phyloP scores from a whole-genome alignment of 1,140 invertebrate species.

The Drosophila persimilis region DNA sequence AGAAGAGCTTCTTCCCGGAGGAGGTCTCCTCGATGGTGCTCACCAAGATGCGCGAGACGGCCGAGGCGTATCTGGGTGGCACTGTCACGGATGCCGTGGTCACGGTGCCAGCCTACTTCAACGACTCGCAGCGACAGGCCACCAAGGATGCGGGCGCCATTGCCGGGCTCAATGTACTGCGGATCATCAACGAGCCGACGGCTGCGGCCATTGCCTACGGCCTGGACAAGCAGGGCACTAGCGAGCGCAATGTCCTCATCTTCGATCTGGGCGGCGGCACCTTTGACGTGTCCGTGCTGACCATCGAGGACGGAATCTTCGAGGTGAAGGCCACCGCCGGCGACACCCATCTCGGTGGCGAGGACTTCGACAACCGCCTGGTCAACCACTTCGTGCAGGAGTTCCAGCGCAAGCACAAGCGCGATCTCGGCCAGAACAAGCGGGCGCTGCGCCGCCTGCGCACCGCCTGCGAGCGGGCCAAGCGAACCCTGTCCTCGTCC shows the following conservation, averaged over 20 bases:
- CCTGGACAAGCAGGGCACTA: conserved; percentile 96
- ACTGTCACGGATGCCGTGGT: conserved; percentile 94
- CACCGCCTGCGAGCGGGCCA: conserved; percentile 97
- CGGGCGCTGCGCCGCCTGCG: conserved; percentile 94
- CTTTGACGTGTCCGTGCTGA: conserved; percentile 98
- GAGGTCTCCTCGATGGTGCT: conserved; percentile 95
- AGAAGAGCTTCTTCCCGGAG: conserved; percentile 95
- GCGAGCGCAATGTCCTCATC: conserved; percentile 92
- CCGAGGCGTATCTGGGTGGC: conserved; percentile 96
- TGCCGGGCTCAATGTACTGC: conserved; percentile 92
- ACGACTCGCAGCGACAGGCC: conserved; percentile 95
- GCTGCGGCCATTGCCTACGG: conserved; percentile 99
- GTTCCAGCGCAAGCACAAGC: conserved; percentile 98
- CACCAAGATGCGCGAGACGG: conserved; percentile 97
- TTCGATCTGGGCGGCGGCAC: conserved; percentile 99
- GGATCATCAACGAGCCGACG: conserved; percentile 98
- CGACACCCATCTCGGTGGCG: conserved; percentile 98
- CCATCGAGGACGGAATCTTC: conserved; percentile 97
- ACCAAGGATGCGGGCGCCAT: conserved; percentile 96
- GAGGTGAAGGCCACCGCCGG: conserved; percentile 98
- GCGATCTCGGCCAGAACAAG: conserved; percentile 94
- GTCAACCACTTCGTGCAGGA: conserved; percentile 98
- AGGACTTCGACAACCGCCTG: conserved; percentile 97
- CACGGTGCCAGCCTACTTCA: conserved; percentile 96
- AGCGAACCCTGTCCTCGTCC: conserved; percentile 96